A percentile compares a stretch with the other conserved stretches of the same genome.
Conservation (phyloP, 2,888 invertebrate genomes). For the Autographa pulchrina region DNA sequence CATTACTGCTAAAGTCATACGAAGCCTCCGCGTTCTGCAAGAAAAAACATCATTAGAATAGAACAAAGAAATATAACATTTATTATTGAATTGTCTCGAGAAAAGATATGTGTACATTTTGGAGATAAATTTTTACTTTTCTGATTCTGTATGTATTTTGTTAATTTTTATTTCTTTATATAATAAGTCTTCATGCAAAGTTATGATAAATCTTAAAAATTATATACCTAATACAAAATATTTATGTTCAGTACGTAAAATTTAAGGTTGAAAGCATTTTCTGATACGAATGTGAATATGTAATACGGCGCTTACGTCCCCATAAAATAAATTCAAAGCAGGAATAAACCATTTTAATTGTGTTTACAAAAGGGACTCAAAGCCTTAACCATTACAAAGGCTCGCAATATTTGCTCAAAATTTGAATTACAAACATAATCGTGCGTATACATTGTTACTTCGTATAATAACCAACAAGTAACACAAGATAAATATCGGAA, state of each 20-base stretch:
- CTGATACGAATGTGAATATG: background rate
- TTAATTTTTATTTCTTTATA: too few relatives aligned
- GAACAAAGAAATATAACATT: too few relatives aligned
- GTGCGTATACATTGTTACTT: background rate
- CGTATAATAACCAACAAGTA: background rate
- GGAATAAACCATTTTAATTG: constrained; percentile 2
- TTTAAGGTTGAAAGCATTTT: background rate
- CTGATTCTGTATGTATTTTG: too few relatives aligned
- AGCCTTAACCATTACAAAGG: constrained; percentile 5
- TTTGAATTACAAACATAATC: constrained; percentile 6
- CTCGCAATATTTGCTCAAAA: constrained; percentile 3
- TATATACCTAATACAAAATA: too few relatives aligned
- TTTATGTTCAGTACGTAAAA: too few relatives aligned
- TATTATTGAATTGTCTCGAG: too few relatives aligned
- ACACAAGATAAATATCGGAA: constrained; percentile 3
- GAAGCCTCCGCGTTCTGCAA: constrained; percentile 98
- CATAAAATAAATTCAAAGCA: background rate
- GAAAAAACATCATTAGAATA: constrained; percentile 54
- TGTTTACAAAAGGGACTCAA: constrained; percentile 3
- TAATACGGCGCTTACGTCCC: background rate
- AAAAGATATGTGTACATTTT: too few relatives aligned
- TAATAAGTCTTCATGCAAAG: too few relatives aligned
- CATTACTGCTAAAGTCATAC: constrained; percentile 99
- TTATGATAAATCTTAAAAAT: too few relatives aligned
- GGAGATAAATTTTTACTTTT: too few relatives aligned